These are phyloP conservation scores for Enhydra lutris DNA, from an alignment of 2,113 vertebrate species.

Conservation along the genomic window DNA sequence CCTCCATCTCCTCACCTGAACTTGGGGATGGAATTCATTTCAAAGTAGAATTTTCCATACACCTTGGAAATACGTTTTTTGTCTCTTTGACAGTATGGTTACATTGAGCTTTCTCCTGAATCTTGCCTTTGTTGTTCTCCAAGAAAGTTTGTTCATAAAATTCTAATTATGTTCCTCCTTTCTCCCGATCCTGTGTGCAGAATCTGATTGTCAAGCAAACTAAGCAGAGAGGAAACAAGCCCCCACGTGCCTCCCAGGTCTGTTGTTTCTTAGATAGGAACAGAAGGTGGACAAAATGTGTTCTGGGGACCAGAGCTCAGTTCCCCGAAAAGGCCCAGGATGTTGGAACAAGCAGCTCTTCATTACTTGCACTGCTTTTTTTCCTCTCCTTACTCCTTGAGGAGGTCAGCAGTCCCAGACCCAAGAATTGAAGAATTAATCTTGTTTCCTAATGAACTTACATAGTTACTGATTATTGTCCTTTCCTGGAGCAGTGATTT, in stretches of 20 bases:
- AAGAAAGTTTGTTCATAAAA: not conserved
- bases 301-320: not conserved
- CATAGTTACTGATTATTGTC: not conserved
- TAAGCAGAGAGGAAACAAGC: not conserved
- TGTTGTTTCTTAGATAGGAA: not conserved
- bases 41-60: not conserved
- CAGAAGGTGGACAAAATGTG: not conserved
- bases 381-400: not conserved
- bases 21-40: not conserved
- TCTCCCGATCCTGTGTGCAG: not conserved
- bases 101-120: not conserved
- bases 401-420: not conserved
- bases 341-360: not conserved
- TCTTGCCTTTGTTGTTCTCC: not conserved
- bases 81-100: not conserved
- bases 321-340: not conserved
- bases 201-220: not conserved
- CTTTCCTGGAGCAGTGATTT: not conserved
- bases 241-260: accelerated
- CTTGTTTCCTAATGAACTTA: not conserved
- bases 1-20: not conserved
- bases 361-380: not conserved
- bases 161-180: not conserved
- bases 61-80: not conserved
- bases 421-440: not conserved